Percentiles rank a stretch among this genome's conserved stretches.
phyloP scores from a whole-genome alignment of 2,888 invertebrate genomes.

The Glyphotaelius pellucidus region DNA sequence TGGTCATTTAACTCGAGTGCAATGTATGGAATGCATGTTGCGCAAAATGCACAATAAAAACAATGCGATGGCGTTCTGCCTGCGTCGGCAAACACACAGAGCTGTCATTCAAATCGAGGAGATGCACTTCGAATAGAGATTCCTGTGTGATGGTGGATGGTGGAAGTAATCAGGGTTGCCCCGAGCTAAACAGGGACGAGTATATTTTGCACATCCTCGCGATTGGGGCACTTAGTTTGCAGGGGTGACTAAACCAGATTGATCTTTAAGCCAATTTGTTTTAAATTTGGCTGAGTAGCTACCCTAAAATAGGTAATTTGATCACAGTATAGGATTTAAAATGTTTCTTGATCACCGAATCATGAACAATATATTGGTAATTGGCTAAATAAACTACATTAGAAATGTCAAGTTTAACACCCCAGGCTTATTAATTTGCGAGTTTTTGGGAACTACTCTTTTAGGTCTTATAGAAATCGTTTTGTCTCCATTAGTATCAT shows the following conservation, averaged over 20 bases:
- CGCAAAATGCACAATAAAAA: constrained; percentile 41
- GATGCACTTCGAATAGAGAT: constrained; percentile 37
- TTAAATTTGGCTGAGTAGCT: neutral
- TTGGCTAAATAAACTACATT: neutral
- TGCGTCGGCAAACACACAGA: constrained; percentile 55
- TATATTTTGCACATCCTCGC: neutral
- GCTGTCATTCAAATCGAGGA: constrained; percentile 53
- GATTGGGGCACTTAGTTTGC: constrained; percentile 10
- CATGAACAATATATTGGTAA: neutral
- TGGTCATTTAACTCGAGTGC: constrained; percentile 31
- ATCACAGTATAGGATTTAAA: neutral
- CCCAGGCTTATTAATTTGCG: no score
- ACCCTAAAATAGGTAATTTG: neutral
- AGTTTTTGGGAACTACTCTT: no score
- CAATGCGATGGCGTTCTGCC: constrained; percentile 33
- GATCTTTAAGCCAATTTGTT: neutral
- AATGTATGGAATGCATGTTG: constrained; percentile 22
- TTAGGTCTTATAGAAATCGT: no score
- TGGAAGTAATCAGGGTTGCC: constrained; percentile 30
- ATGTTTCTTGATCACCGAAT: neutral
- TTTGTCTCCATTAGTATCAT: no score
- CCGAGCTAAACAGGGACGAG: constrained; percentile 3
- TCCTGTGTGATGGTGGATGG: constrained; percentile 6
- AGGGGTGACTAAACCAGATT: neutral
- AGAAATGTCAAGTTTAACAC: neutral